phyloP scores from a whole-genome alignment of 2,888 invertebrate genomes.

The Xanthorhoe spadicearia region DNA sequence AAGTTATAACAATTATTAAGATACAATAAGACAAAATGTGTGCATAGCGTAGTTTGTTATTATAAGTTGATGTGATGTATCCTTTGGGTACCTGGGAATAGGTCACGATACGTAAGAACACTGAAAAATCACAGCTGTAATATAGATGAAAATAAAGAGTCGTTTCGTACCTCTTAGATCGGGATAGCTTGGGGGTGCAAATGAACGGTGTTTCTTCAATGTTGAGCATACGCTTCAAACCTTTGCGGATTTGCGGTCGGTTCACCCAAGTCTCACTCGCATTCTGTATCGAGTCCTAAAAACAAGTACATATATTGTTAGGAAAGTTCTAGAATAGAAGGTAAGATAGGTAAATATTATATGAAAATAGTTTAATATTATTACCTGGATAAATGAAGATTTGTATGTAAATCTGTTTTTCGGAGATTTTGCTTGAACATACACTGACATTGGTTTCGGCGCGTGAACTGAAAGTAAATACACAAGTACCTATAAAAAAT shows the following conservation, averaged over 20 bases:
- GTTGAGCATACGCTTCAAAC: conserved; percentile 72
- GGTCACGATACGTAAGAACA: too few relatives aligned
- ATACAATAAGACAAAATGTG: too few relatives aligned
- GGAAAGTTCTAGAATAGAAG: background rate
- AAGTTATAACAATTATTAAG: conserved; percentile 23
- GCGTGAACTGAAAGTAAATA: conserved; percentile 76
- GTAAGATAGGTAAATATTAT: background rate
- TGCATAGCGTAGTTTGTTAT: too few relatives aligned
- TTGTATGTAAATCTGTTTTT: conserved; percentile 77
- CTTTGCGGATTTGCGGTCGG: conserved; percentile 67
- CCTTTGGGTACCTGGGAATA: too few relatives aligned
- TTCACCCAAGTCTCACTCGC: conserved; percentile 77
- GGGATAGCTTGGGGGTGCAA: conserved; percentile 81
- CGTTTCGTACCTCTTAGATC: conserved; percentile 61
- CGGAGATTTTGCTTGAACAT: conserved; percentile 75
- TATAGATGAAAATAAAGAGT: background rate
- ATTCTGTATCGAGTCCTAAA: conserved; percentile 79
- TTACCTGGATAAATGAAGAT: conserved; percentile 79
- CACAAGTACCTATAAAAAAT: too few relatives aligned
- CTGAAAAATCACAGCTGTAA: too few relatives aligned
- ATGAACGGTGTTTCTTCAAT: conserved; percentile 86
- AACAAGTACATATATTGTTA: conserved; percentile 1
- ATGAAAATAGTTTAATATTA: background rate
- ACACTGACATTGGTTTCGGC: conserved; percentile 86
- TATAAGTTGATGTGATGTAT: too few relatives aligned